Base-by-base conservation (phyloP, 2,888 invertebrate genomes). In the Cryptocephalus moraei region DNA sequence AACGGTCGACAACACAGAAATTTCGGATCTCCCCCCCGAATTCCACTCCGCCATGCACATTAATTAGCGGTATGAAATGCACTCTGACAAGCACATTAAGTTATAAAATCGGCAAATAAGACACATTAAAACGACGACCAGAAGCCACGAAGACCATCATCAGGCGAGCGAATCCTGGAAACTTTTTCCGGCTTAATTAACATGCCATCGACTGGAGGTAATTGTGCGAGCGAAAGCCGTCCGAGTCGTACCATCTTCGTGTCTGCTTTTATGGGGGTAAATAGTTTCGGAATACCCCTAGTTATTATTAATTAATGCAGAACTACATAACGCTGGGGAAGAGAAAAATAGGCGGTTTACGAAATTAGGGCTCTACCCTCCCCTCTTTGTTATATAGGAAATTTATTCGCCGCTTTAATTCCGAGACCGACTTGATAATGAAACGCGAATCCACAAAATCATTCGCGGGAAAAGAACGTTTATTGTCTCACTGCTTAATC, bases 131-230 rank as follows among this genome's bases (percentile, higher is more conserved):
- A 55, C 52, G 55, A 58, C 54, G 54, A 54, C 51, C 49, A 39
- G 46, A 33, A 50, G 50, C 57, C 57, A 59, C 59, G 59, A 56
- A 56, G 56, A 51, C 22, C 22, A 22, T 22, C 22, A 22, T 22
- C 22, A 22, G 22, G 22, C 22, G 22, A 55, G 56, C 52, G 57
- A 56, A 56, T 51, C 55, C 51, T 22, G 22, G 48, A 51, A 59
- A 59, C 50, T 59, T 22, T 22, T 59, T 58, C 56, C 55, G 56
- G 56, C 56, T 57, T 59, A 59, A 59, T 59, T 58, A 56, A 54
- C 55, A 52, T 56, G 56, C 55, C 56, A 58, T 55, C 55, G 58
- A 58, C 58, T 55, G 47, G 50, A 46, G 50, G 50, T 55, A 55
- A 55, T 55, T 55, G 53, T 50, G 51, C 22, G 22, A 22, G 22